A percentile compares a stretch with the other conserved stretches of the same genome.
These are phyloP conservation scores for Drosophila parvula DNA, from an alignment of 1,140 invertebrate genomes.

Conservation along the genomic window DNA sequence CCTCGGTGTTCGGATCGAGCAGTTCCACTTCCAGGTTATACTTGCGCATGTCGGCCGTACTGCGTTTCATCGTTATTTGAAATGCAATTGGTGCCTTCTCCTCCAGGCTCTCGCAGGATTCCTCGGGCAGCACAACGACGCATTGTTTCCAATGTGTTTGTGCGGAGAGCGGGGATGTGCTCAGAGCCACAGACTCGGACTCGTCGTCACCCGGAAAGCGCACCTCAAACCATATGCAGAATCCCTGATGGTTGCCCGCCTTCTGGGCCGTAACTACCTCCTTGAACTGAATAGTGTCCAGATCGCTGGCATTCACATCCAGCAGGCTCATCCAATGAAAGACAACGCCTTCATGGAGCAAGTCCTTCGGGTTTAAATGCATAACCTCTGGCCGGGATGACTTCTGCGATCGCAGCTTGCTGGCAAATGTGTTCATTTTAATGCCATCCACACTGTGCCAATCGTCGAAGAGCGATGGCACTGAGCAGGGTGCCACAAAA, in stretches of 20 bases:
- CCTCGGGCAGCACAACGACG: slow-evolving; percentile 89
- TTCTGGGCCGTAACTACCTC: slow-evolving; percentile 85
- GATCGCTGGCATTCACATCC: slow-evolving; percentile 85
- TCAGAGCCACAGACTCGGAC: slow-evolving; percentile 85
- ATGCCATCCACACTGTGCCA: slow-evolving; percentile 87
- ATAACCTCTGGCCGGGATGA: slow-evolving; percentile 86
- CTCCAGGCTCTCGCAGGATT: slow-evolving; percentile 85
- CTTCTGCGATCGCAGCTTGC: slow-evolving; percentile 85
- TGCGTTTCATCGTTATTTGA: slow-evolving; percentile 86
- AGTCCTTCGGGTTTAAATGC: slow-evolving; percentile 83
- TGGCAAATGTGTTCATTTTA: slow-evolving; percentile 85
- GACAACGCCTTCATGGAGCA: slow-evolving; percentile 85
- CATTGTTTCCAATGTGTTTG: slow-evolving; percentile 99
- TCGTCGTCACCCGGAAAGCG: slow-evolving; percentile 84
- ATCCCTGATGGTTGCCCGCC: slow-evolving; percentile 89
- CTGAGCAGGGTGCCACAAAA: slow-evolving; percentile 88
- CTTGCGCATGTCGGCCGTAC: slow-evolving; percentile 83
- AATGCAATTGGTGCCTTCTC: slow-evolving; percentile 88
- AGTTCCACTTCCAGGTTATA: slow-evolving; percentile 88
- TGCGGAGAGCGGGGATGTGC: slow-evolving; percentile 89
- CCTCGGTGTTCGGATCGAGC: slow-evolving; percentile 88
- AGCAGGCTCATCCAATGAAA: slow-evolving; percentile 87
- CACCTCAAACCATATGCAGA: slow-evolving; percentile 89
- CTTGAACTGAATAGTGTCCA: slow-evolving; percentile 84
- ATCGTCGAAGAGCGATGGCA: slow-evolving; percentile 87